Evolutionary conservation across 2,113 vertebrate species (phyloP).

Genomic region (Caranx melampygus): DNA sequence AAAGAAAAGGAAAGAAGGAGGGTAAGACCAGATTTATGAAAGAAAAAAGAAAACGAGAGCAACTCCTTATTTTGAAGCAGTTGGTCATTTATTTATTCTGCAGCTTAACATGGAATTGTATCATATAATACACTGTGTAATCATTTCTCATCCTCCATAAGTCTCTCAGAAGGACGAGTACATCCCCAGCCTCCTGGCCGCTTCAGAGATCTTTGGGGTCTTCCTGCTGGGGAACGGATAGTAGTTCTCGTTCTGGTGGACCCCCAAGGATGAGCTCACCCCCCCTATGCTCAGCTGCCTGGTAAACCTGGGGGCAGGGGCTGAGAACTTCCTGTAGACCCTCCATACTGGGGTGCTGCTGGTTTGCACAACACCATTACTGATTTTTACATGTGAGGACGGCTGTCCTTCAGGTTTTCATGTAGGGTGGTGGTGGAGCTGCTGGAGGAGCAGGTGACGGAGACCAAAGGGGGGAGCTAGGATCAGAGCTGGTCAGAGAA

Average conservation of each 20-base stretch:
- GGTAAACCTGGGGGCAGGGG: conserved; percentile 56
- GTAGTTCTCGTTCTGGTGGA: conserved; percentile 68
- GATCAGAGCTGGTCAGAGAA: conserved; percentile 14
- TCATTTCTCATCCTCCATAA: too few species aligned
- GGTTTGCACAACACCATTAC: background rate
- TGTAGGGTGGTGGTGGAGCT: conserved; percentile 1
- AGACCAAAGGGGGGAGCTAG: background rate
- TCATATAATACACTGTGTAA: too few species aligned
- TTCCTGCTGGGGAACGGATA: conserved; percentile 87
- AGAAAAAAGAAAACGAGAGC: background rate
- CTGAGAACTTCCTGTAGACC: conserved; percentile 43
- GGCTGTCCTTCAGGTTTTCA: background rate
- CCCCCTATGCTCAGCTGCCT: conserved; percentile 63
- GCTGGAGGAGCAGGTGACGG: background rate
- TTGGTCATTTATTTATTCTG: background rate
- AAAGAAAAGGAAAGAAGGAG: background rate
- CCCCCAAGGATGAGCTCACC: conserved; percentile 15
- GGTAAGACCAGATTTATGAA: background rate
- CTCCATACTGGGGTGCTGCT: background rate
- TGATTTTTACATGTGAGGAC: background rate
- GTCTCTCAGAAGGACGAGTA: conserved; percentile 58
- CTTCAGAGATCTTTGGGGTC: conserved; percentile 84
- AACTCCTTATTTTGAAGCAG: background rate
- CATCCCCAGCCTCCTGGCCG: conserved; percentile 83
- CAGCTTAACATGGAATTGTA: too few species aligned